phyloP scores from a whole-genome alignment of 1,140 invertebrate genomes.

The Aphelenchoides besseyi region DNA sequence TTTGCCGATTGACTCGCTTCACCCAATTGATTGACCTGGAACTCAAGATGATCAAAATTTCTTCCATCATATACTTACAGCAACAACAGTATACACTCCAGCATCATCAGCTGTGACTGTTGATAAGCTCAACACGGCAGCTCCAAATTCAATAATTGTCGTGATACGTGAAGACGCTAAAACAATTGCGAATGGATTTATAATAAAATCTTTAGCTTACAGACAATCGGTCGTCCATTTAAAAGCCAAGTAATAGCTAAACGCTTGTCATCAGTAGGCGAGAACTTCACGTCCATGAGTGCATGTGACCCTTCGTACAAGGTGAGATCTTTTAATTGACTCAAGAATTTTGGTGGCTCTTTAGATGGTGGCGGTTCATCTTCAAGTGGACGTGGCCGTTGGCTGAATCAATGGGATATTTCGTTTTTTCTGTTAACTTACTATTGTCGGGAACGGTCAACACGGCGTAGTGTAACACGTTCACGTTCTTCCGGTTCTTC shows the following conservation, averaged over 20 bases:
- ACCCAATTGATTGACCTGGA: slow-evolving; percentile 82
- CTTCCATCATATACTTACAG: no score
- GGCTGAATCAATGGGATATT: slow-evolving; percentile 1
- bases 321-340: slow-evolving; percentile 69
- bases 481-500: slow-evolving; percentile 37
- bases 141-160: slow-evolving; percentile 88
- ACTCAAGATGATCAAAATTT: no score
- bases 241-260: slow-evolving; percentile 86
- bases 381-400: slow-evolving; percentile 26
- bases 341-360: slow-evolving; percentile 80
- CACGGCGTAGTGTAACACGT: slow-evolving; percentile 49
- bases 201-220: no score
- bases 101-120: slow-evolving; percentile 58
- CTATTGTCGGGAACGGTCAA: slow-evolving; percentile 45
- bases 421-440: slow-evolving; percentile 11
- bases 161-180: slow-evolving; percentile 80
- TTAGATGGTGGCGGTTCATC: slow-evolving; percentile 74
- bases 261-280: slow-evolving; percentile 85
- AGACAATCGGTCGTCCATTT: slow-evolving; percentile 69
- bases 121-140: slow-evolving; percentile 60
- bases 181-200: no score
- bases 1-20: slow-evolving; percentile 85
- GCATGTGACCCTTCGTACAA: slow-evolving; percentile 73
- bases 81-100: slow-evolving; percentile 88
- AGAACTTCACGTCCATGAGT: slow-evolving; percentile 89